Base-by-base conservation (phyloP, 2,888 invertebrate species). In the Sinohyriopsis cumingii region DNA sequence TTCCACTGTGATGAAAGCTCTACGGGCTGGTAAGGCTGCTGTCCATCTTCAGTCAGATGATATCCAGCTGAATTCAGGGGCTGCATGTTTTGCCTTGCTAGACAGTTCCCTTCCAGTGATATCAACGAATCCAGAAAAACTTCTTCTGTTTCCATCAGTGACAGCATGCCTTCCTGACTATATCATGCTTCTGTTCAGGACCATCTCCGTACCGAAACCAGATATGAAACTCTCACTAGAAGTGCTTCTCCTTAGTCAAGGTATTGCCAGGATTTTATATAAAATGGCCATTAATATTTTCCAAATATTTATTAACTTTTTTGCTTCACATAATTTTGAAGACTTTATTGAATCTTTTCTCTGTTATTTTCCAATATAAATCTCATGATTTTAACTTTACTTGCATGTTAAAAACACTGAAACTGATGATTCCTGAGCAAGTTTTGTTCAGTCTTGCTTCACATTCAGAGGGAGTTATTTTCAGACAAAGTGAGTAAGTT, bases 171-270 rank as follows among this genome's bases (percentile, higher is more conserved):
- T 89, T 65, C 88, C 89, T n/a, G 81, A 82, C 57, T 79, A 81
- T 54, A 71, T 88, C 55, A 81, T 86, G 70, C 75, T 74, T n/a
- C 88, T 87, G 81, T 88, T 89, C 73, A 77, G 89, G 53, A 83
- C 83, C 0, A 81, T 89, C 45, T 83, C 86, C 25, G 64, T 88
- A 20, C 73, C 85, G 20, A 83, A 83, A 63, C 87, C 88, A 56
- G 86, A 88, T 71, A 75, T 86, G 12, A 74, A 78, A 55, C 75
- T 85, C 33, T 76, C 79, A 19, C 64, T 87, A 9, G 86, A 88
- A 72, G 86, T 87, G 55, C 72, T 88, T 75, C 81, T 89, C 15
- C 84, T 85, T 68, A 86, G 87, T 76, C 87, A 88, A 85, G 89
- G 89, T 89, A 72, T 62, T 69, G 5, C 19, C 33, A 6, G 28